Conservation (phyloP, 2,888 invertebrate genomes). For the Ommatoiulus sabulosus region DNA sequence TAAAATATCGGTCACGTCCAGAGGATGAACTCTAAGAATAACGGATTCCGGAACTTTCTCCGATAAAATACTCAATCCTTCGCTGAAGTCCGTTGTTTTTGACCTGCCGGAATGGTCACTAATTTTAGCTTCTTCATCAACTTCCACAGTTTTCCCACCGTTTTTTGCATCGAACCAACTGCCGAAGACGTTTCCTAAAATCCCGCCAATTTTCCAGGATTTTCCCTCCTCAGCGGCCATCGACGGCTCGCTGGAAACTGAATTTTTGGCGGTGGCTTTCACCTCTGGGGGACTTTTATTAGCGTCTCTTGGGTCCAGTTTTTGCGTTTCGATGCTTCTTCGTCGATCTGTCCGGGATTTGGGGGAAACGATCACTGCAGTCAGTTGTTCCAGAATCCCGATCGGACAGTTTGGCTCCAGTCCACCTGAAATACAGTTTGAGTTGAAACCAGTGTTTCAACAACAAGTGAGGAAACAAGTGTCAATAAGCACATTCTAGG, state of each 20-base stretch:
- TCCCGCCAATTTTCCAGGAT: neutral
- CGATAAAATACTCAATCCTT: neutral
- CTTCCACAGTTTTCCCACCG: neutral
- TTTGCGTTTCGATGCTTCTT: neutral
- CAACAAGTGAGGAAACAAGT: too few species aligned
- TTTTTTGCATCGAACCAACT: neutral
- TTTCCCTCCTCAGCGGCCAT: neutral
- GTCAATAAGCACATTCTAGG: too few species aligned
- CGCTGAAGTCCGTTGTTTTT: neutral
- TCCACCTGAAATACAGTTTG: neutral
- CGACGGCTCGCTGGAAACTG: neutral
- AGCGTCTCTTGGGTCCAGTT: too few species aligned
- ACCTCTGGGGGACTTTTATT: too few species aligned
- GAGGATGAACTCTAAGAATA: neutral
- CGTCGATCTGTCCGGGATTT: neutral
- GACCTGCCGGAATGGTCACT: neutral
- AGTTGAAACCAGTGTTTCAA: neutral
- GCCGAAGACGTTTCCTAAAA: neutral
- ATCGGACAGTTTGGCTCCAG: conserved; percentile 20
- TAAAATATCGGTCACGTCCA: neutral
- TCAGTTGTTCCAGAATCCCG: conserved; percentile 48
- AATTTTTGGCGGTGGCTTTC: neutral
- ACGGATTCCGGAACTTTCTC: neutral
- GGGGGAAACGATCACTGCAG: conserved; percentile 50
- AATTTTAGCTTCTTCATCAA: neutral